phyloP scores from a whole-genome alignment of 1,140 invertebrate species.

The Stenopsyche tienmushanensis region DNA sequence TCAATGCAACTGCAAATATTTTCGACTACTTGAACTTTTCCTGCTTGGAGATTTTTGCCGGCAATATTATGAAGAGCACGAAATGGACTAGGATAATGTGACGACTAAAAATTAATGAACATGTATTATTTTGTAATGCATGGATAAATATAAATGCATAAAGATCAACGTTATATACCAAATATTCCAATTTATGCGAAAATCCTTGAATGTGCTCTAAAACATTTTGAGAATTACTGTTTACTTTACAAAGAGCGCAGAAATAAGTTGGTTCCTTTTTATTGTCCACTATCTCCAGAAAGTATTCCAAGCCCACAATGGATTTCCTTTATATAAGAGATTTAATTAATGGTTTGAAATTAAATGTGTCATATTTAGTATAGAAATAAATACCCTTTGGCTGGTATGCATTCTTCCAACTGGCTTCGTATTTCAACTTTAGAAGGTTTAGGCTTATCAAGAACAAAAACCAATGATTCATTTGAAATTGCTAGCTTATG shows the following conservation, averaged over 20 bases:
- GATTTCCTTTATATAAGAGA: not conserved
- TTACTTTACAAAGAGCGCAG: slow-evolving; percentile 29
- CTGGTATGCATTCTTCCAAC: not conserved
- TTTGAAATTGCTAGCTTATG: no score
- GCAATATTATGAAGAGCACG: no score
- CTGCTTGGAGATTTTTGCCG: no score
- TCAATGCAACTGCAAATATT: slow-evolving; percentile 17
- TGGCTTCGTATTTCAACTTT: not conserved
- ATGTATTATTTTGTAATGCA: not conserved
- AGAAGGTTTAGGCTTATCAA: not conserved
- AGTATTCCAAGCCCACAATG: slow-evolving; percentile 33
- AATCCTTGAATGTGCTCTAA: slow-evolving; percentile 29
- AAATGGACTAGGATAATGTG: no score
- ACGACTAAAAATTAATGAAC: no score
- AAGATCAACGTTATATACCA: no score
- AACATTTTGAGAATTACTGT: slow-evolving; percentile 9
- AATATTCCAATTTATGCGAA: slow-evolving; percentile 28
- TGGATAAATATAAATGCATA: no score
- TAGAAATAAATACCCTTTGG: not conserved
- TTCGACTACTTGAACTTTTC: slow-evolving; percentile 11
- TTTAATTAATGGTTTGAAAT: no score
- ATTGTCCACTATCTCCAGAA: slow-evolving; percentile 18
- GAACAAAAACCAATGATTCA: not conserved
- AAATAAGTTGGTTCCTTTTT: slow-evolving; percentile 3
- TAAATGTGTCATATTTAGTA: not conserved